Evolutionary conservation across 2,113 vertebrate species (phyloP).

Genomic region (Nannospalax galili): DNA sequence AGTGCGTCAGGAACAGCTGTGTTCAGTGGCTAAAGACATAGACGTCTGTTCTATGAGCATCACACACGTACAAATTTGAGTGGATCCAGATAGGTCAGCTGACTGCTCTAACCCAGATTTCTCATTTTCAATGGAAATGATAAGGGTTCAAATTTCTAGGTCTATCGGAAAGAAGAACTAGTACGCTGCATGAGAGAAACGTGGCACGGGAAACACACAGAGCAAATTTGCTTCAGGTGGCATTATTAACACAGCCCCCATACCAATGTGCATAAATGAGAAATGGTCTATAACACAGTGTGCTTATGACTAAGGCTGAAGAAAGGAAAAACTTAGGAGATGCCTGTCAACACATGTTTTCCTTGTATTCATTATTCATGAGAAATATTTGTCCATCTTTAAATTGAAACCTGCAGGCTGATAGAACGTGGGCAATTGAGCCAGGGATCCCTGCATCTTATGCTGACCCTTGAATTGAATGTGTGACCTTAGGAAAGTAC

Average conservation of each 20-base stretch:
- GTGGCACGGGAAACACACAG: accelerated
- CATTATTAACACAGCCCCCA: accelerated
- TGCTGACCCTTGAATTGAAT: not conserved
- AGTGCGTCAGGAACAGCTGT: not conserved
- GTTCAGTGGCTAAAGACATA: not conserved
- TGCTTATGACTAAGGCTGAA: not conserved
- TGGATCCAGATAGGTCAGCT: too few relatives aligned
- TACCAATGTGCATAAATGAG: not conserved
- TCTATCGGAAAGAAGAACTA: accelerated
- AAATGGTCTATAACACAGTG: not conserved
- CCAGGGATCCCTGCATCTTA: not conserved
- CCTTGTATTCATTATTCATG: not conserved
- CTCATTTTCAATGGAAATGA: not conserved
- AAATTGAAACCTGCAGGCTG: not conserved
- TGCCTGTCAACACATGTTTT: not conserved
- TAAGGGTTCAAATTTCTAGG: not conserved
- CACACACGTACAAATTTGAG: not conserved
- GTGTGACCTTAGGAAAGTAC: not conserved
- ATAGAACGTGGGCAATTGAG: not conserved
- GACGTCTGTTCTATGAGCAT: not conserved
- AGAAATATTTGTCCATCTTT: not conserved
- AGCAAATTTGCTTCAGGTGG: accelerated
- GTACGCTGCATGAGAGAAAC: not conserved
- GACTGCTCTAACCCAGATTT: not conserved
- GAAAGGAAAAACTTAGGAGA: not conserved